Evolutionary conservation across 1,140 invertebrate species (phyloP), one percentile per base, ranked within the genome.

Genomic region (Cotesia typhae): DNA sequence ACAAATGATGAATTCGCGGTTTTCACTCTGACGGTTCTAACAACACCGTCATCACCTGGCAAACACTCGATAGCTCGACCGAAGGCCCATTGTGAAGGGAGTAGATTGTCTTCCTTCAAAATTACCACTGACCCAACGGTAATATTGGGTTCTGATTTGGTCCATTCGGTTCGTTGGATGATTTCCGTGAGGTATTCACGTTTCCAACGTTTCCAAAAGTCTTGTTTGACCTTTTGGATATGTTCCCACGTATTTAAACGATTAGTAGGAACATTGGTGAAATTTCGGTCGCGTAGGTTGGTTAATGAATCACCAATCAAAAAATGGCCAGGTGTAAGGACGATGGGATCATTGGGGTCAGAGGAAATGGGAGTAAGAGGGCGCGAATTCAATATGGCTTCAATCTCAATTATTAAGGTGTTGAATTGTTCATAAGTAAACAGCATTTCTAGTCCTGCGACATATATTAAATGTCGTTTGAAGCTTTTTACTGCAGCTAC

Each of bases 21-120:
- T 64, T 74, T 70, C 9, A 78, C 20, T 10, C 7, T 75, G n/a
- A 74, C 74, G 1, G 71, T 71, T 9, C 78, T 64, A 4, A 79
- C 68, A 9, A 61, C 66, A 4, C 71, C 69, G 61, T 81, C 76
- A 3, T 36, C 28, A 4, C 79, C 77, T 17, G 76, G 78, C 53
- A 67, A 64, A 7, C 70, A 41, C 52, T 66, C 38, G n/a, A 70
- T 70, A 4, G 67, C 64, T 67, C 64, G 12, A 1, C 64, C 70
- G 1, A 72, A 20, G 4, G 47, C 9, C 72, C 72, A 74, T 65
- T 66, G 60, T 4, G 35, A 20, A 2, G 72, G 64, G 9, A 75
- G 78, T 28, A 65, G 20, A 51, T 74, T 74, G 14, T 78, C 73
- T 0, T 78, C 74, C 60, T 74, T 75, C 1, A 79, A 35, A 4